A percentile compares a stretch with the other conserved stretches of the same genome.
Evolutionary conservation across 2,113 vertebrate genomes (phyloP).

Genomic region (Corythoichthys intestinalis): DNA sequence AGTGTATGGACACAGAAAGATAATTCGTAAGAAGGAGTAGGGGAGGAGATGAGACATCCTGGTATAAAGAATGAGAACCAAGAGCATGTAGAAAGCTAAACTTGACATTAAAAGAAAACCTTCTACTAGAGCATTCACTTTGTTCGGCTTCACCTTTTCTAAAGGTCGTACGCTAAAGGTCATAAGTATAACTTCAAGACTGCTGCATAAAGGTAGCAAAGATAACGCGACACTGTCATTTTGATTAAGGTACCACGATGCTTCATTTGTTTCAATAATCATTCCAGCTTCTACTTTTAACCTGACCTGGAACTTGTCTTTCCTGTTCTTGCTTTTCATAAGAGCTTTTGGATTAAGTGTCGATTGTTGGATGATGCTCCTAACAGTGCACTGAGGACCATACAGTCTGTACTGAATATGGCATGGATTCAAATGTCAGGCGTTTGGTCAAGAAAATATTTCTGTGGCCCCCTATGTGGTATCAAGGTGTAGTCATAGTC

Average conservation of each 20-base stretch:
- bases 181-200: slow-evolving; percentile 59
- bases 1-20: slow-evolving; percentile 29
- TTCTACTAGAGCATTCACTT: slow-evolving; percentile 35
- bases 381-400: slow-evolving; percentile 52
- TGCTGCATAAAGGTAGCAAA: slow-evolving; percentile 40
- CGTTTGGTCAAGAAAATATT: neutral
- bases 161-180: slow-evolving; percentile 73
- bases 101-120: slow-evolving; percentile 40
- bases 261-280: slow-evolving; percentile 24
- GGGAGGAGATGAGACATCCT: slow-evolving; percentile 11
- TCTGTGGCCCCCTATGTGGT: too few relatives aligned
- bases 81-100: slow-evolving; percentile 37
- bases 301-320: slow-evolving; percentile 45
- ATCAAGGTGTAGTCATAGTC: too few relatives aligned
- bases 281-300: slow-evolving; percentile 47
- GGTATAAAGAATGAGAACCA: slow-evolving; percentile 38
- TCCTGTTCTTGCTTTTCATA: slow-evolving; percentile 48
- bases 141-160: slow-evolving; percentile 44
- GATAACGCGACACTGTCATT: slow-evolving; percentile 37
- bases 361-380: slow-evolving; percentile 60
- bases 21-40: slow-evolving; percentile 26
- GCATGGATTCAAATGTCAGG: slow-evolving; percentile 43
- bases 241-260: slow-evolving; percentile 32
- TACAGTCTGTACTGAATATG: slow-evolving; percentile 50
- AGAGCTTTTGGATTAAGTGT: slow-evolving; percentile 61